These are phyloP conservation scores for Lathronympha strigana DNA, from an alignment of 2,888 invertebrate genomes.

Conservation along the genomic window DNA sequence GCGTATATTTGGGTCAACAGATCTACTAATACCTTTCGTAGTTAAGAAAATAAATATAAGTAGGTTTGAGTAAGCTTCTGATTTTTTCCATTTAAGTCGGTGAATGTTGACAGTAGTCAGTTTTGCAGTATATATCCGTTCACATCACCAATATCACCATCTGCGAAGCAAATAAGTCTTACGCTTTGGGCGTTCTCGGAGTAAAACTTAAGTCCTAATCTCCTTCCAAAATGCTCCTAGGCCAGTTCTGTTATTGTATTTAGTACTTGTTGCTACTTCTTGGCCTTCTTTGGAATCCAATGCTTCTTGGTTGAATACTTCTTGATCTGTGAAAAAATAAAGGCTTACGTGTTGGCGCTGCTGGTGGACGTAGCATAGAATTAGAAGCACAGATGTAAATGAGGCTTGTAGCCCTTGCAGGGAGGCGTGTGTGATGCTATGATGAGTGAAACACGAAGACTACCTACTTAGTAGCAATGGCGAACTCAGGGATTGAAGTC, in stretches of 20 bases:
- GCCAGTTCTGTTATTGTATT: not conserved
- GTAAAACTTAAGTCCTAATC: not conserved
- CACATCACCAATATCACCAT: not conserved
- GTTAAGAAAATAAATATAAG: not conserved
- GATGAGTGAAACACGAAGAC: not conserved
- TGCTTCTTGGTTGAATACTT: not conserved
- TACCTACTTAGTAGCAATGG: not conserved
- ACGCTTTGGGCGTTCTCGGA: constrained; percentile 11
- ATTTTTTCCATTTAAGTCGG: not conserved
- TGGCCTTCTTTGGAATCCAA: not conserved
- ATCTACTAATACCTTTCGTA: not conserved
- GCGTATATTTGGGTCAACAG: not conserved
- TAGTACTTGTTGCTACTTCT: not conserved
- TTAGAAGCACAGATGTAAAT: constrained; percentile 2
- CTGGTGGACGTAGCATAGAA: not conserved
- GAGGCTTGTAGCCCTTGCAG: constrained; percentile 8
- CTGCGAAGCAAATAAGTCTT: constrained; percentile 23
- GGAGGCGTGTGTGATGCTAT: not conserved
- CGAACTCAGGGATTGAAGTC: not conserved
- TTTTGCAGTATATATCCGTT: not conserved
- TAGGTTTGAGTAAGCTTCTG: not conserved
- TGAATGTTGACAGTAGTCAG: not conserved
- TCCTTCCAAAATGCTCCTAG: not conserved
- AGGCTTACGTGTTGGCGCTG: constrained; percentile 11
- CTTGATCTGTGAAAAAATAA: constrained; percentile 5